These are phyloP conservation scores for Apostichopus japonicus DNA, from an alignment of 35 echinoderm and acorn worm genomes.

Conservation along the genomic window DNA sequence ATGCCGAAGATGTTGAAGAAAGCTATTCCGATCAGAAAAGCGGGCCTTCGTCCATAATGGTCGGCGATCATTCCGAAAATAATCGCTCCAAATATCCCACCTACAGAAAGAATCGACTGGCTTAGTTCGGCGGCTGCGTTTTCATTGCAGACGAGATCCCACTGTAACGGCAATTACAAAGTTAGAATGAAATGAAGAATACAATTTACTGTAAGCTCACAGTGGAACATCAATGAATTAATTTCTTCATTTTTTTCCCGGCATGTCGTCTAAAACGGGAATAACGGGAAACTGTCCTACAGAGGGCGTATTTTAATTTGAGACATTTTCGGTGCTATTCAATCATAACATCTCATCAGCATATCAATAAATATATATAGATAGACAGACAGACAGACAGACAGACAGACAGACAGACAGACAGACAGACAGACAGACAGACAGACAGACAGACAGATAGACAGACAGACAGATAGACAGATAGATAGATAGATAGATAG, in stretches of 20 bases:
- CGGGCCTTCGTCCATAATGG: neutral
- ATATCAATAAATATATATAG: no score
- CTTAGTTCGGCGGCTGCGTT: constrained; percentile 14
- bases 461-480: no score
- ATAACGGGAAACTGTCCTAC: neutral
- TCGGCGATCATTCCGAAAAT: constrained; percentile 23
- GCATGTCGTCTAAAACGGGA: no score
- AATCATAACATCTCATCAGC: no score
- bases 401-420: no score
- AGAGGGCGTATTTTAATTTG: no score
- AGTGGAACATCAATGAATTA: neutral
- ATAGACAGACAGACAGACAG: no score
- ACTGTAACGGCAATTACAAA: constrained; percentile 3
- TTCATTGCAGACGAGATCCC: constrained; percentile 30
- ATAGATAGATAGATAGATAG: no score
- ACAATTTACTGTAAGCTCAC: neutral
- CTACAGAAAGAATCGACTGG: constrained; percentile 12
- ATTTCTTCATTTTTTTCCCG: neutral
- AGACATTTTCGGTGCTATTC: no score
- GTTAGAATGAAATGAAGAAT: neutral
- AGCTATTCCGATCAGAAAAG: neutral
- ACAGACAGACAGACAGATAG: no score
- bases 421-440: no score
- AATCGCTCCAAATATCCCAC: constrained; percentile 10
- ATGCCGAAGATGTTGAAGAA: neutral